Conservation (phyloP, 2,113 vertebrate species). For the Helogale parvula region DNA sequence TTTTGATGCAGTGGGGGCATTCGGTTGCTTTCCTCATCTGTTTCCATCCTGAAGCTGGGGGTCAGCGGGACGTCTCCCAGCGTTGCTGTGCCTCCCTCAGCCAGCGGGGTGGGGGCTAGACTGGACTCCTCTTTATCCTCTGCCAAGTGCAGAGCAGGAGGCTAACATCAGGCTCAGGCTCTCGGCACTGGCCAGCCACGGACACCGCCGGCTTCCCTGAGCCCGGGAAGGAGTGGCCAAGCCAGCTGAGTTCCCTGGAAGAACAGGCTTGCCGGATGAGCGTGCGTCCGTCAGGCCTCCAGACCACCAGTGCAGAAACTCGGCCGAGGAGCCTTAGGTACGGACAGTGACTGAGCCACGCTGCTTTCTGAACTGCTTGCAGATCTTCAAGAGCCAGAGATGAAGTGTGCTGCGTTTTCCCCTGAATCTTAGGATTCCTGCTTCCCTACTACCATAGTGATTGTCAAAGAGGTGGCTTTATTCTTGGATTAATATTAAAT, state of each 20-base stretch:
- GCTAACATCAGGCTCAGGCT: not conserved
- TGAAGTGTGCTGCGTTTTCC: slow-evolving; percentile 28
- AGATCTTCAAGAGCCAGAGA: slow-evolving; percentile 39
- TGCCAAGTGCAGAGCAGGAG: not conserved
- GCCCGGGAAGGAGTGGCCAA: not conserved
- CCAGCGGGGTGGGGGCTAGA: not conserved
- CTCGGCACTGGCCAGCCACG: not conserved
- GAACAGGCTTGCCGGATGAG: not conserved
- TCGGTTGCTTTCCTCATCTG: not conserved
- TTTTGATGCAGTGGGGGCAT: not conserved
- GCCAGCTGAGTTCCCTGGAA: not conserved
- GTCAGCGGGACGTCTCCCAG: not conserved
- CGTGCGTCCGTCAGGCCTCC: not conserved
- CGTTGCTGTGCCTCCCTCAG: not conserved
- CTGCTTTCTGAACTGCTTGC: not conserved
- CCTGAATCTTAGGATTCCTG: slow-evolving; percentile 18
- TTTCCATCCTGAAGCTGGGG: not conserved
- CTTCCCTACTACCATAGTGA: not conserved
- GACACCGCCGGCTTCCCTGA: not conserved
- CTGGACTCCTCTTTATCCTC: not conserved
- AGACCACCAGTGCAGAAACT: not conserved
- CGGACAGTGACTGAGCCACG: not conserved
- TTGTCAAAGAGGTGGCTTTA: slow-evolving; percentile 44
- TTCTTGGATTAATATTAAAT: slow-evolving; percentile 65
- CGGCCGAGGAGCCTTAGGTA: not conserved